These are phyloP conservation scores for Pantelozetes paolii DNA, from an alignment of 2,888 invertebrate genomes.

Conservation along the genomic window DNA sequence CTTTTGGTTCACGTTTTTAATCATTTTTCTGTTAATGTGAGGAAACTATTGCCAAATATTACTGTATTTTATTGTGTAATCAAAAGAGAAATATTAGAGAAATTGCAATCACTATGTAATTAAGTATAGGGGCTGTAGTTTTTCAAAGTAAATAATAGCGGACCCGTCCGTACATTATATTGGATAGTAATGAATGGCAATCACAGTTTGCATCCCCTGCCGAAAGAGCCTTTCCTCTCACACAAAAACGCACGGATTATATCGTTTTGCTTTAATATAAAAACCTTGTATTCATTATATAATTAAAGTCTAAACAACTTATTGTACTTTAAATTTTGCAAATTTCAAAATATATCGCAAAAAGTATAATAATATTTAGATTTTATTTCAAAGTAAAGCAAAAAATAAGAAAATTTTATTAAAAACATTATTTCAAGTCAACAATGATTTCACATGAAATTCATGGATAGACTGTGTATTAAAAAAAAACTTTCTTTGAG, in stretches of 20 bases:
- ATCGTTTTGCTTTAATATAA: conserved; percentile 18
- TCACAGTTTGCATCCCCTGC: conserved; percentile 30
- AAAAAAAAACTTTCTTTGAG: conserved; percentile 1
- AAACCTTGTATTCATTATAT: conserved; percentile 14
- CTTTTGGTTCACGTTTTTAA: conserved; percentile 31
- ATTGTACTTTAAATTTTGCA: conserved; percentile 12
- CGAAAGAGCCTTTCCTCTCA: conserved; percentile 21
- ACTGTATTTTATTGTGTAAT: neutral
- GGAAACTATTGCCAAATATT: neutral
- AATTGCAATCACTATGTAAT: conserved; percentile 9
- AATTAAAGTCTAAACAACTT: conserved; percentile 15
- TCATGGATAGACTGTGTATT: neutral
- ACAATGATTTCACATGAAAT: conserved; percentile 27
- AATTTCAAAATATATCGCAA: conserved; percentile 17
- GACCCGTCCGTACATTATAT: conserved; percentile 31
- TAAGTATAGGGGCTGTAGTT: neutral
- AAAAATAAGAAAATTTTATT: neutral
- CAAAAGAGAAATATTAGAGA: neutral
- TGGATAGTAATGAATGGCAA: conserved; percentile 1
- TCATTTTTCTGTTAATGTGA: conserved; percentile 31
- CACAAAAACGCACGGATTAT: neutral
- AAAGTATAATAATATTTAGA: neutral
- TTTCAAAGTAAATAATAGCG: conserved; percentile 19
- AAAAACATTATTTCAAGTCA: conserved; percentile 11
- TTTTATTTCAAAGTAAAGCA: neutral